A percentile compares a stretch with the other conserved stretches of the same genome.
phyloP scores from a whole-genome alignment of 2,888 invertebrate species.

The Erebia aethiops region DNA sequence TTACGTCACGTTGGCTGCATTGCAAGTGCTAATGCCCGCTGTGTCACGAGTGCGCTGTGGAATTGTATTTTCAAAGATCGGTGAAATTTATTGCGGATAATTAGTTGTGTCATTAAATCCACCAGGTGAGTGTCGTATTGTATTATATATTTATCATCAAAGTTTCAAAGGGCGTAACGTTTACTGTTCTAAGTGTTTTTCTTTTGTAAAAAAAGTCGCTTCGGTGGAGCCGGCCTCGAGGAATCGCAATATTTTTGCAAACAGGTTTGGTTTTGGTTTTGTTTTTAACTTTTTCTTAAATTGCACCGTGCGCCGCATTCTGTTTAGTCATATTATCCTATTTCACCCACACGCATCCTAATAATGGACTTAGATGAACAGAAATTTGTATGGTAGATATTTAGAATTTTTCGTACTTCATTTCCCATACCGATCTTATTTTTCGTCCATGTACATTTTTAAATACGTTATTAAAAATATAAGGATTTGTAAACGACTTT shows the following conservation, averaged over 20 bases:
- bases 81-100: slow-evolving; percentile 53
- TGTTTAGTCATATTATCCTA: slow-evolving; percentile 15
- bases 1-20: slow-evolving; percentile 61
- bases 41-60: slow-evolving; percentile 71
- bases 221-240: slow-evolving; percentile 55
- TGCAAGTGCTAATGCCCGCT: slow-evolving; percentile 74
- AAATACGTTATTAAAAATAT: not conserved
- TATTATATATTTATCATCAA: slow-evolving; percentile 32
- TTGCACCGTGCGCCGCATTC: slow-evolving; percentile 43
- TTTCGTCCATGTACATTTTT: not conserved
- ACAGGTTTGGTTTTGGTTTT: slow-evolving; percentile 57
- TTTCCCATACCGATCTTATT: not conserved
- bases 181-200: slow-evolving; percentile 32
- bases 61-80: slow-evolving; percentile 53
- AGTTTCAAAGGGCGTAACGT: slow-evolving; percentile 20
- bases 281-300: slow-evolving; percentile 55
- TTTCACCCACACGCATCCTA: not conserved
- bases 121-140: slow-evolving; percentile 50
- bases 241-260: slow-evolving; percentile 67
- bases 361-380: not conserved
- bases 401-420: no score
- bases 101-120: slow-evolving; percentile 49
- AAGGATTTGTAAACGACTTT: not conserved
- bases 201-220: slow-evolving; percentile 49
- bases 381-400: not conserved